These are phyloP conservation scores for Orchesella cincta DNA, from an alignment of 1,140 invertebrate species.

Conservation along the genomic window DNA sequence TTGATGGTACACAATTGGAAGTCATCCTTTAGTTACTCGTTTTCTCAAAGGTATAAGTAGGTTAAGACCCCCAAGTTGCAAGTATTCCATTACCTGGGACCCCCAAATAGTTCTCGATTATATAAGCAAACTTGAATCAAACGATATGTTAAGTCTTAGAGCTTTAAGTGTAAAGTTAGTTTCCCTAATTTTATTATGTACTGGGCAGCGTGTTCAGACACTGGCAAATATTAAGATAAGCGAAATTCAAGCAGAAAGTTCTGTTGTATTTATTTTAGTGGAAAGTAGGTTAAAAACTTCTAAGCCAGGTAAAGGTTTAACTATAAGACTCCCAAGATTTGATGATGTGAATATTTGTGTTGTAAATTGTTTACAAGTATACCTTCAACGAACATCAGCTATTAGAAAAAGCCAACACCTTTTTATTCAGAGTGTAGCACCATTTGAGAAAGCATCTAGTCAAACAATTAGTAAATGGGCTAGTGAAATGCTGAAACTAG, in stretches of 20 bases:
- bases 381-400: neutral
- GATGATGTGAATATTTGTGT: neutral
- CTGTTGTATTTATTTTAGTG: neutral
- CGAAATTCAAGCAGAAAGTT: neutral
- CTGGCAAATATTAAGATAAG: slow-evolving; percentile 3
- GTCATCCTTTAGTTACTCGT: neutral
- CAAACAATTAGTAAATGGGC: slow-evolving; percentile 12
- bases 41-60: slow-evolving; percentile 19
- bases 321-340: neutral
- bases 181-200: neutral
- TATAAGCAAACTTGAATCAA: neutral
- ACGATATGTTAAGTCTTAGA: neutral
- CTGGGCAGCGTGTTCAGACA: slow-evolving; percentile 20
- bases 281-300: neutral
- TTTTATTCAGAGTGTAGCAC: neutral
- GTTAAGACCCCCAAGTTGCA: neutral
- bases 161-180: neutral
- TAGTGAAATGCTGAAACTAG: neutral
- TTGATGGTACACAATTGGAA: slow-evolving; percentile 4
- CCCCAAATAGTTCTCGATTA: neutral
- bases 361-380: neutral
- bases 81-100: slow-evolving; percentile 13
- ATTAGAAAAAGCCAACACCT: neutral
- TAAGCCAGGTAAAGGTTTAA: neutral
- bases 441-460: neutral